phyloP scores from a whole-genome alignment of 1,140 invertebrate species.

The Heliconius hewitsoni region DNA sequence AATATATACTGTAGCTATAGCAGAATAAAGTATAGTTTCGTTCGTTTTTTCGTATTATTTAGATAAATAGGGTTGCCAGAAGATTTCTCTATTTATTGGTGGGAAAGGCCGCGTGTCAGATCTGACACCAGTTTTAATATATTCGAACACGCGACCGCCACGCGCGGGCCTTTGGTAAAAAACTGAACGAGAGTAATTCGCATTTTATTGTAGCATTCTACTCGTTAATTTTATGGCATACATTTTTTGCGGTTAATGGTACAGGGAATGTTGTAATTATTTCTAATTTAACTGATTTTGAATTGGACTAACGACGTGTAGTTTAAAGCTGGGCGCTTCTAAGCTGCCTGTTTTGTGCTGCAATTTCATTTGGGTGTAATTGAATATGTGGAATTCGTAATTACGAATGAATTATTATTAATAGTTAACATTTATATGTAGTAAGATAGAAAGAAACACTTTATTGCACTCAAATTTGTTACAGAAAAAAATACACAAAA shows the following conservation, averaged over 20 bases:
- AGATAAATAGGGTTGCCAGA: slow-evolving; percentile 59
- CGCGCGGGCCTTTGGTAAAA: slow-evolving; percentile 76
- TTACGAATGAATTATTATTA: not conserved
- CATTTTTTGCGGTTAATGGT: slow-evolving; percentile 59
- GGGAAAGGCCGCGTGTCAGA: slow-evolving; percentile 78
- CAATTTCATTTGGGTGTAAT: not conserved
- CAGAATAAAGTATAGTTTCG: slow-evolving; percentile 31
- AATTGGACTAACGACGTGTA: slow-evolving; percentile 45
- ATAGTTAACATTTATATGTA: not conserved
- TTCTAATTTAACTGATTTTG: slow-evolving; percentile 53
- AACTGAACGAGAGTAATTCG: slow-evolving; percentile 73
- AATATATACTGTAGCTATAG: not conserved
- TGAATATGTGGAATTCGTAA: not conserved
- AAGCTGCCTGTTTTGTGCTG: not conserved
- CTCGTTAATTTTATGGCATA: slow-evolving; percentile 67
- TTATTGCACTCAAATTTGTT: not conserved
- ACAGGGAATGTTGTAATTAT: slow-evolving; percentile 53
- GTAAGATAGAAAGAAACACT: not conserved
- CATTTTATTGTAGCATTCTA: slow-evolving; percentile 76
- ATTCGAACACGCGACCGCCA: slow-evolving; percentile 67
- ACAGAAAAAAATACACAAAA: not conserved
- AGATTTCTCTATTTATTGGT: slow-evolving; percentile 78
- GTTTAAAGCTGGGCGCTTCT: slow-evolving; percentile 24
- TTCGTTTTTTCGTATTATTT: slow-evolving; percentile 39
- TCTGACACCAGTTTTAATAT: slow-evolving; percentile 81